phyloP scores from a whole-genome alignment of 2,797 vertebrate genomes.

The Hapalemur alaotrensis region DNA sequence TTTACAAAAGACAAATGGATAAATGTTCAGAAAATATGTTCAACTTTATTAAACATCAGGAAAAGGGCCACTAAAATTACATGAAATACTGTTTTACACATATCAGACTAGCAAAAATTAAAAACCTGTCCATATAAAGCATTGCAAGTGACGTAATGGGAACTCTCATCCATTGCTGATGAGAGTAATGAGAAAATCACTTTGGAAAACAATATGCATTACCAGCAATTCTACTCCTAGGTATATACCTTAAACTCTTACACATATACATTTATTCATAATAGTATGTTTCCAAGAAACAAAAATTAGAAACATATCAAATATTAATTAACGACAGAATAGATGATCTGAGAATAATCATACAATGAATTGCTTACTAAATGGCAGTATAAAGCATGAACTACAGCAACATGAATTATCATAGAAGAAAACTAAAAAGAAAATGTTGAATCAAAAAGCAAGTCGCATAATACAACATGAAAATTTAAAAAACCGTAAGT shows the following conservation, averaged over 20 bases:
- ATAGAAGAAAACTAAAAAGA: not conserved
- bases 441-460: not conserved
- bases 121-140: not conserved
- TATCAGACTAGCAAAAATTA: not conserved
- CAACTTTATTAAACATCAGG: not conserved
- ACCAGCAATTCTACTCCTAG: not conserved
- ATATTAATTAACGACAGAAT: not conserved
- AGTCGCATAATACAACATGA: not conserved
- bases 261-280: not conserved
- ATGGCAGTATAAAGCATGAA: not conserved
- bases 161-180: not conserved
- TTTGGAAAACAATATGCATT: not conserved
- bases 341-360: not conserved
- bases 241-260: not conserved
- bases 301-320: not conserved
- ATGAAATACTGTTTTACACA: not conserved
- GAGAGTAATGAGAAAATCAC: not conserved
- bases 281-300: not conserved
- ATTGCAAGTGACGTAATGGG: not conserved
- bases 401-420: not conserved
- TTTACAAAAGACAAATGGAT: not conserved
- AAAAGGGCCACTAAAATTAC: not conserved
- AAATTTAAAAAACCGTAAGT: not conserved
- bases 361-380: slow-evolving; percentile 12
- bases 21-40: not conserved